A percentile compares a stretch with the other conserved stretches of the same genome.
Evolutionary conservation across 2,888 invertebrate species (phyloP).

Genomic region (Calliphora vomitoria): DNA sequence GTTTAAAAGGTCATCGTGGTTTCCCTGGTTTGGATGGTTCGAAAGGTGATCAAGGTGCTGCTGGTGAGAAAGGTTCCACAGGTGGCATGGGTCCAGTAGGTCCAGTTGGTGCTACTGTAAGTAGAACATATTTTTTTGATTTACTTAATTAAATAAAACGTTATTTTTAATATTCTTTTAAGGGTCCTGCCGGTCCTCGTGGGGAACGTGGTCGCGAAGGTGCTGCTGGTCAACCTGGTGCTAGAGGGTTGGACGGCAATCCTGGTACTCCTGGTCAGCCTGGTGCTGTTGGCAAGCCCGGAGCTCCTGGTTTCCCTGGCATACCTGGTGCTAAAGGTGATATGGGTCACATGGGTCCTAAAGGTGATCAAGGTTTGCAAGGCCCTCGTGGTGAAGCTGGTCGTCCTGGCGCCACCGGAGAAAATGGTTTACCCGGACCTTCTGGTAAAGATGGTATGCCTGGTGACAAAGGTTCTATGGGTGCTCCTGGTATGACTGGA

Average conservation of each 20-base stretch:
- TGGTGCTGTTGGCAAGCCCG: conserved; percentile 93
- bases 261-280: conserved; percentile 88
- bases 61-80: conserved; percentile 90
- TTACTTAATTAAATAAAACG: background rate
- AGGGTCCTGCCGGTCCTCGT: conserved; percentile 92
- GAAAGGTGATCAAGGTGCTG: conserved; percentile 91
- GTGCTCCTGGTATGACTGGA: conserved; percentile 89
- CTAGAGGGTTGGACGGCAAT: conserved; percentile 92
- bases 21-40: conserved; percentile 91
- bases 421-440: conserved; percentile 90
- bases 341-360: conserved; percentile 89
- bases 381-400: conserved; percentile 93
- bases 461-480: conserved; percentile 92
- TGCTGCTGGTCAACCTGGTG: conserved; percentile 90
- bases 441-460: conserved; percentile 92
- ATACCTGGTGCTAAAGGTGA: conserved; percentile 92
- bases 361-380: conserved; percentile 93
- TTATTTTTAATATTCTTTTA: conserved; percentile 57
- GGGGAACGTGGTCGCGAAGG: conserved; percentile 95
- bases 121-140: conserved; percentile 32
- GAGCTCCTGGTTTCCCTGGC: conserved; percentile 94
- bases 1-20: conserved; percentile 93
- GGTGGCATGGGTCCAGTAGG: conserved; percentile 91
- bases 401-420: conserved; percentile 91
- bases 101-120: conserved; percentile 86